These are phyloP conservation scores for Artemisiospiza belli DNA, from an alignment of 2,113 vertebrate species.

Conservation along the genomic window DNA sequence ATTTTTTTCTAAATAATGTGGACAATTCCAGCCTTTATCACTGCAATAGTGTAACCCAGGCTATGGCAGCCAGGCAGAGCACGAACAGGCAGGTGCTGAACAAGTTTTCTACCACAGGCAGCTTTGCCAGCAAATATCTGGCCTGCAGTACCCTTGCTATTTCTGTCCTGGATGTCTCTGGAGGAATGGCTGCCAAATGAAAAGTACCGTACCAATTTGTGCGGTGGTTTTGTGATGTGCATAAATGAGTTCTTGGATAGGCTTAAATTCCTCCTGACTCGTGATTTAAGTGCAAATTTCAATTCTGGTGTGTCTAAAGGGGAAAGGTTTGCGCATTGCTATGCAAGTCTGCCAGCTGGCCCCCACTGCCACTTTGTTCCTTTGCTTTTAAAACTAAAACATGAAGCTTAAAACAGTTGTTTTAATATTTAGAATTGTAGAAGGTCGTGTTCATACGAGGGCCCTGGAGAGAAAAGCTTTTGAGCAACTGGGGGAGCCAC, in stretches of 20 bases:
- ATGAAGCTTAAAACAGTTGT: slow-evolving; percentile 3
- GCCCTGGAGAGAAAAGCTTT: not conserved
- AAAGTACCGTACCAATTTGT: slow-evolving; percentile 33
- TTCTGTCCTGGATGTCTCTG: slow-evolving; percentile 52
- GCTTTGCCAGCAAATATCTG: slow-evolving; percentile 37
- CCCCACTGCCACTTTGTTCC: not conserved
- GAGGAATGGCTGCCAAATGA: slow-evolving; percentile 43
- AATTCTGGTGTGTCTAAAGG: slow-evolving; percentile 19
- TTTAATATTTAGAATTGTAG: slow-evolving; percentile 18
- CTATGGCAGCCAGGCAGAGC: not conserved
- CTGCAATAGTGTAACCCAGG: not conserved
- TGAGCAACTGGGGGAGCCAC: not conserved
- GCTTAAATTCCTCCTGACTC: slow-evolving; percentile 39
- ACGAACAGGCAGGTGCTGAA: slow-evolving; percentile 28
- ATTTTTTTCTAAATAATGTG: not conserved
- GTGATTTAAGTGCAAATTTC: slow-evolving; percentile 42
- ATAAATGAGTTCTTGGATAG: slow-evolving; percentile 58
- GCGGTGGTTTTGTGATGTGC: slow-evolving; percentile 18
- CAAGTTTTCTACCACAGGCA: slow-evolving; percentile 4
- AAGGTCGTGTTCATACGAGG: not conserved
- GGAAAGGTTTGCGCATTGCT: not conserved
- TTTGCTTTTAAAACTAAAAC: slow-evolving; percentile 9
- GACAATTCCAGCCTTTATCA: not conserved
- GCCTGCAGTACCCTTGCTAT: slow-evolving; percentile 43
- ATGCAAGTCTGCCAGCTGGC: slow-evolving; percentile 47